Base-by-base conservation (phyloP, 2,888 invertebrate genomes). In the Cheiracanthium punctorium region DNA sequence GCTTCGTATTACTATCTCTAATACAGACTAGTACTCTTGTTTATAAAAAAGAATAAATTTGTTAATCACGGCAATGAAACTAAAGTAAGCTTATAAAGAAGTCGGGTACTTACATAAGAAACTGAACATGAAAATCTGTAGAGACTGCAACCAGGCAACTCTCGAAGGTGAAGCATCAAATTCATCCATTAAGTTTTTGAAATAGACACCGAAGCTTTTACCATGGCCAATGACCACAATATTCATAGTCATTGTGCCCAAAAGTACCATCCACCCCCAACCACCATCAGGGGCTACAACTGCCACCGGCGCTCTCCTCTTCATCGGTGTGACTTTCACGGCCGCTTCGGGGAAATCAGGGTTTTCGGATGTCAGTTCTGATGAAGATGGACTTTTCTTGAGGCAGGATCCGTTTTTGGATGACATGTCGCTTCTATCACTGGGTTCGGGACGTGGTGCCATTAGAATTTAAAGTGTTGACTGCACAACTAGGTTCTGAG, bases 71-170 rank as follows among this genome's bases (percentile, higher is more conserved):
- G n/a, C n/a, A n/a, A n/a, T n/a, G n/a, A n/a, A n/a, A n/a, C n/a
- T n/a, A n/a, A n/a, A n/a, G n/a, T n/a, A n/a, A n/a, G n/a, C 14
- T 17, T 12, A 76, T 1, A 76, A 48, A 30, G 24, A 67, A 48
- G 70, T 29, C 20, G 0, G 7, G 14, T 81, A 90, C 93, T 93
- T 91, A 96, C 96, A 96, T 91, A 96, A 93, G 89, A 96, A 96
- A 92, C 96, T 96, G 93, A 96, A 96, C 2, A 96, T 93, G 91
- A 96, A 96, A 91, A 96, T 96, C 90, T 96, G 96, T 8, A 96
- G 92, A 0, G 96, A 96, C n/a, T 96, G 96, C 89, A 96, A 96
- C 93, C 96, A 96, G 0, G 96, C 94, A 0, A 96, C 95, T 10
- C 94, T 94, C 0, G 95, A 93, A 0, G 95, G 94, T 1, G 95